Base-by-base conservation (phyloP, 2,797 vertebrate genomes). In the Cossypha dichroa region DNA sequence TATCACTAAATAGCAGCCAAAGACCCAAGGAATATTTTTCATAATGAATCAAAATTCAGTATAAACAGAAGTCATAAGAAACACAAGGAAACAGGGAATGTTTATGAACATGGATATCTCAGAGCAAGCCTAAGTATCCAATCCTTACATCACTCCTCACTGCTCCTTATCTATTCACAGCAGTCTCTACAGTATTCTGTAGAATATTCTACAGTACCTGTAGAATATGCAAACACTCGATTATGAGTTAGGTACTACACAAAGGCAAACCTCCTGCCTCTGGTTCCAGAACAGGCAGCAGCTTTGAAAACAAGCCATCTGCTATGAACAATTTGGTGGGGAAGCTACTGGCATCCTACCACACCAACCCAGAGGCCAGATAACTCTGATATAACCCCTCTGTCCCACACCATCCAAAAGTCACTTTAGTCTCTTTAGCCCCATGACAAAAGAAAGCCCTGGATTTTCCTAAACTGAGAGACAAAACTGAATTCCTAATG, bases 251-350 rank as follows among this genome's bases (percentile, higher is more conserved):
- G 33, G 20, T 19, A 29, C 46, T 29, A 14, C 1, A 12, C 40
- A 67, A 74, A 85, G 21, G 36, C 14, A 87, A 82, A 72, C 13
- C 33, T 76, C 81, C 74, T 31, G 36, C 63, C 18, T 78, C 23
- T 4, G 10, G 10, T 9, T 74, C n/a, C 73, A 70, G 49, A 80
- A 33, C 0, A 70, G 6, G 9, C 31, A 80, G 40, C 7, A 56
- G 11, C 9, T 81, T 26, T 68, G 14, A 60, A 41, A 56, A 29
- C 15, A 84, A 70, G 38, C 29, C 49, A 38, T 19, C 40, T 41
- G 19, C 26, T 66, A n/a, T 0, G 2, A 85, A 40, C 29, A 31
- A 9, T 13, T 1, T 1, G 1, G 1, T 5, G 10, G 3, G 1
- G 2, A 3, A 10, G 18, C 8, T 49, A 15, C 8, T 67, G 7